Evolutionary conservation across 2,888 invertebrate species (phyloP).

Genomic region (Acrobasis consociella): DNA sequence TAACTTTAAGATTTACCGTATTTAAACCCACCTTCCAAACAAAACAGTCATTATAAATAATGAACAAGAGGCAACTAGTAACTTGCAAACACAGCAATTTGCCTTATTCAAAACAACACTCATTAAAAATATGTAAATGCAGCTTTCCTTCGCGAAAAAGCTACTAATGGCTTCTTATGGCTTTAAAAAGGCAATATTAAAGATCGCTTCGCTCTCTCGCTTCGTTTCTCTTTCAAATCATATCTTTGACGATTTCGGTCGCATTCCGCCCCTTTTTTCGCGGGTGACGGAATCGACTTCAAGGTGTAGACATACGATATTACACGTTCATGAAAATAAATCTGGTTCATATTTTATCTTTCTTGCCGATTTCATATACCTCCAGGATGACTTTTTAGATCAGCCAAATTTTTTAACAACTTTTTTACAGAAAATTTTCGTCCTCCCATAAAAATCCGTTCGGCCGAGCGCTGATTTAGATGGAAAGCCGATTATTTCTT

Average conservation of each 20-base stretch:
- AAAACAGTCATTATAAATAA: too few relatives aligned
- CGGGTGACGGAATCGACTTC: slow-evolving; percentile 64
- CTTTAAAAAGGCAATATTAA: slow-evolving; percentile 50
- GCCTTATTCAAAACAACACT: neutral
- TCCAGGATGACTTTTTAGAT: too few relatives aligned
- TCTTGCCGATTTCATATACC: too few relatives aligned
- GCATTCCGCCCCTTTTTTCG: slow-evolving; percentile 38
- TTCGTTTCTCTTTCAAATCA: slow-evolving; percentile 51
- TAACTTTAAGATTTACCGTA: too few relatives aligned
- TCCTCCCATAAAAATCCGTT: too few relatives aligned
- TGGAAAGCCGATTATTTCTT: too few relatives aligned
- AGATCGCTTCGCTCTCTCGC: slow-evolving; percentile 34
- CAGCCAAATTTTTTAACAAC: too few relatives aligned
- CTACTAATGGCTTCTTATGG: slow-evolving; percentile 46
- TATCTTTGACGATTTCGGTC: slow-evolving; percentile 51
- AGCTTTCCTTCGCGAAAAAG: slow-evolving; percentile 37
- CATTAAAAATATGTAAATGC: slow-evolving; percentile 12
- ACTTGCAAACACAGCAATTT: neutral
- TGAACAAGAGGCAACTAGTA: too few relatives aligned
- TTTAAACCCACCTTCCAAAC: too few relatives aligned
- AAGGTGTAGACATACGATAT: slow-evolving; percentile 59
- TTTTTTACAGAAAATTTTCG: too few relatives aligned
- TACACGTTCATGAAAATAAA: slow-evolving; percentile 30
- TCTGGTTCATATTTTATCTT: too few relatives aligned
- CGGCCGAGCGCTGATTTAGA: too few relatives aligned